Base-by-base conservation (phyloP, 2,113 vertebrate genomes). In the Tragelaphus scriptus region DNA sequence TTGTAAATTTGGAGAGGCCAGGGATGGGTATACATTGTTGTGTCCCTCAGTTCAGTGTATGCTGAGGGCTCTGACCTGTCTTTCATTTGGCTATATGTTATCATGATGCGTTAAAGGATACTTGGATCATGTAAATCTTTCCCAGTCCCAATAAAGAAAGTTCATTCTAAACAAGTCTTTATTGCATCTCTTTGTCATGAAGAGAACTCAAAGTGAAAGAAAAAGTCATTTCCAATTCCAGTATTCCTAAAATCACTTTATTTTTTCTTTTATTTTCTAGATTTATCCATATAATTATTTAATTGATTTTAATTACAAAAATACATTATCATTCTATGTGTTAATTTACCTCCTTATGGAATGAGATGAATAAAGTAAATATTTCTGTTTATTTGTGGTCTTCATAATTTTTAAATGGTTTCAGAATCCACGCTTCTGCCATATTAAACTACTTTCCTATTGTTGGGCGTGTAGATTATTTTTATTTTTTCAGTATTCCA, bases 211-310 rank as follows among this genome's bases (percentile, higher is more conserved):
- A 26, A 88, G 8, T 47, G 32, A 77, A 68, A 40, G 49, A 61
- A 91, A 93, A 91, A 85, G 13, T 44, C 19, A 21, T 63, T 82
- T 51, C 68, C 63, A 53, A 75, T 68, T 19, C 56, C 49, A 92
- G 32, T 81, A 65, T 58, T 85, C 30, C 19, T 81, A 87, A 81
- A 95, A 93, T 92, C 5, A 19, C 36, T 84, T 75, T 4, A 81
- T 36, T 94, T 91, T 89, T 75, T 85, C 3, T 94, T 90, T 85
- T 63, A 86, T 95, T 32, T 68, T 91, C n/a, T 88, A 12, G 8
- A 32, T 92, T 96, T 88, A 92, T 75, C 36, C 14, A 80, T 85
- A 25, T 88, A 85, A 85, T 79, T 79, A 95, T 88, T 91, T 93
- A 59, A 88, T 58, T 88, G 58, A 36, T 85, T 75, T 11, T 94